phyloP scores from a whole-genome alignment of 2,888 invertebrate species.

The Oscheius myriophilus region DNA sequence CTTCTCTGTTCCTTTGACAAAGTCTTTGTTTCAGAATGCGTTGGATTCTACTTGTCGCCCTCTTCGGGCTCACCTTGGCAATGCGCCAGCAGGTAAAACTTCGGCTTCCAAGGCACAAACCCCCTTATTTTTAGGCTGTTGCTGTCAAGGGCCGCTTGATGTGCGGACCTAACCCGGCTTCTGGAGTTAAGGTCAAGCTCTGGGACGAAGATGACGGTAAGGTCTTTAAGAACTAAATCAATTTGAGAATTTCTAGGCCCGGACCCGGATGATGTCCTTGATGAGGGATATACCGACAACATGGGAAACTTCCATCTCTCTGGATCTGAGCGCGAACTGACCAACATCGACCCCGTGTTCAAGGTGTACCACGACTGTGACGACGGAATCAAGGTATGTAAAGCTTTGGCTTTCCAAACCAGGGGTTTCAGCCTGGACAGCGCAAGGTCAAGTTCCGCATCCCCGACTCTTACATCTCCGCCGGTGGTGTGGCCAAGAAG shows the following conservation, averaged over 20 bases:
- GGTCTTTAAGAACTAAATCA: neutral
- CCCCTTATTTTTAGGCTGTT: conserved; percentile 31
- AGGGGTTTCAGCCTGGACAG: conserved; percentile 53
- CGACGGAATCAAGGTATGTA: conserved; percentile 52
- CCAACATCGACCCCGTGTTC: conserved; percentile 64
- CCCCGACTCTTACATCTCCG: conserved; percentile 50
- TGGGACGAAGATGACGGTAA: conserved; percentile 54
- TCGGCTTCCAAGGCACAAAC: neutral
- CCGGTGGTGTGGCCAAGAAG: conserved; percentile 50
- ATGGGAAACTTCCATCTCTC: conserved; percentile 54
- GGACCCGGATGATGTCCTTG: conserved; percentile 62
- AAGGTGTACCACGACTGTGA: conserved; percentile 62
- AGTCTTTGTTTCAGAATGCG: conserved; percentile 21
- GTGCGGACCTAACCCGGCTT: conserved; percentile 53
- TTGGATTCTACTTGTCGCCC: conserved; percentile 41
- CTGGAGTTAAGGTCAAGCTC: conserved; percentile 55
- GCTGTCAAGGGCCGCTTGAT: conserved; percentile 52
- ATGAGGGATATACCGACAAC: conserved; percentile 56
- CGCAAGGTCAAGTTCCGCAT: conserved; percentile 62
- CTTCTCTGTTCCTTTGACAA: too few species aligned
- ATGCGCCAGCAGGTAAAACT: conserved; percentile 53
- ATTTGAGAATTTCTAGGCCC: conserved; percentile 38
- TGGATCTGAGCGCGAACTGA: conserved; percentile 54
- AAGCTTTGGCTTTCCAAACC: neutral
- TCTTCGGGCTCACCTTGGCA: conserved; percentile 47